Percentiles rank a stretch among this genome's conserved stretches.
phyloP scores from a whole-genome alignment of 1,140 invertebrate genomes.

The Dendroctonus ponderosae region DNA sequence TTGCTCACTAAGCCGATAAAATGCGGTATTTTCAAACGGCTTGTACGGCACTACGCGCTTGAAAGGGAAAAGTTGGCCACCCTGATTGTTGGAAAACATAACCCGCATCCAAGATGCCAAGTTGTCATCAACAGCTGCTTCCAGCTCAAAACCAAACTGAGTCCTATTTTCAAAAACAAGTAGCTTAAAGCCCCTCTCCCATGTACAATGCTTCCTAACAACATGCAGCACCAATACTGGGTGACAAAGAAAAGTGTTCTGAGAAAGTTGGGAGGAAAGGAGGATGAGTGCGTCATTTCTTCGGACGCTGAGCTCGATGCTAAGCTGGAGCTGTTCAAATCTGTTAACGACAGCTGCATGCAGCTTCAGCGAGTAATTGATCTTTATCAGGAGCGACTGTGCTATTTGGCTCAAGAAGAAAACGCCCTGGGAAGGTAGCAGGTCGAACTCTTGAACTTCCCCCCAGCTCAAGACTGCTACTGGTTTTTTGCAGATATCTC shows the following conservation, averaged over 20 bases:
- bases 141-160: too few relatives aligned
- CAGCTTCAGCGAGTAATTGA: conserved; percentile 89
- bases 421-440: conserved; percentile 79
- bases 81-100: too few relatives aligned
- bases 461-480: neutral
- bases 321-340: conserved; percentile 94
- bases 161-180: too few relatives aligned
- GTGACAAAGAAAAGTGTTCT: conserved; percentile 95
- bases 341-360: conserved; percentile 88
- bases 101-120: too few relatives aligned
- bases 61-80: too few relatives aligned
- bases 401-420: conserved; percentile 93
- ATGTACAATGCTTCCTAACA: conserved; percentile 23
- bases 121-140: too few relatives aligned
- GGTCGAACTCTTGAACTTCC: neutral
- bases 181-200: too few relatives aligned
- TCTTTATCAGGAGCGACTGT: conserved; percentile 90
- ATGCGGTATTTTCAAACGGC: too few relatives aligned
- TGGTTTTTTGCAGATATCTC: conserved; percentile 62
- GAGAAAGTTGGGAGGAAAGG: conserved; percentile 93
- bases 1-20: too few relatives aligned
- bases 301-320: conserved; percentile 96
- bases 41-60: too few relatives aligned
- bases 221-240: conserved; percentile 96
- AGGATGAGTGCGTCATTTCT: conserved; percentile 94